Evolutionary conservation across 2,888 invertebrate species (phyloP), one percentile per base, ranked within the genome.

Genomic region (Cerastis leucographa): DNA sequence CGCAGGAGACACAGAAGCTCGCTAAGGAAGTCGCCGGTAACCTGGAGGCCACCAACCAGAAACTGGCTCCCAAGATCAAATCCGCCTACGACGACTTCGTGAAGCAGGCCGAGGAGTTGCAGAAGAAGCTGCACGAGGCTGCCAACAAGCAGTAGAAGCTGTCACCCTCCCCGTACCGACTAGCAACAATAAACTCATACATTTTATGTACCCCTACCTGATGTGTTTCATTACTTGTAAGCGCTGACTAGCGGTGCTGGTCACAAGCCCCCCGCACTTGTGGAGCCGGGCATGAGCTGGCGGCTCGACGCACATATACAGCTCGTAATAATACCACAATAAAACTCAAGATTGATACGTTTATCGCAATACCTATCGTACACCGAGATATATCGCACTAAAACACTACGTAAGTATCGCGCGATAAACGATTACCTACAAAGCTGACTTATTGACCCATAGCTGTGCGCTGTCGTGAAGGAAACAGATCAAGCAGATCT

Each of bases 51-150:
- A 91, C 94, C 85, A 95, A 94, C 94, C 76, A 94, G 90, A 94
- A 95, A 89, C 89, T 96, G 83, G 95, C 93, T 62, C 96, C 96
- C 44, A 88, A 94, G 92, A 85, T 96, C 89, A 94, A 95, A 92
- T 88, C 88, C 42, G 96, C 96, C 2, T 96, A 94, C 93, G 94
- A 96, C 42, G 92, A 93, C 89, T 94, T 96, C 91, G 91, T 93
- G 40, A 94, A 94, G 91, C 92, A 94, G 66, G 92, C 91, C 66
- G 88, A 94, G 89, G 88, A 88, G 44, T 89, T 96, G 71, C 94
- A 94, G 92, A 93, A 94, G 94, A 94, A 95, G 84, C 59, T 96
- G 84, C 95, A 95, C 91, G 96, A 94, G 35, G 95, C 93, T 80
- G 95, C 96, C 91, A 91, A 67, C 91, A 95, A 96, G 94, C 95